Conservation (phyloP, 2,797 vertebrate genomes). For the Neoniphon sammara region DNA sequence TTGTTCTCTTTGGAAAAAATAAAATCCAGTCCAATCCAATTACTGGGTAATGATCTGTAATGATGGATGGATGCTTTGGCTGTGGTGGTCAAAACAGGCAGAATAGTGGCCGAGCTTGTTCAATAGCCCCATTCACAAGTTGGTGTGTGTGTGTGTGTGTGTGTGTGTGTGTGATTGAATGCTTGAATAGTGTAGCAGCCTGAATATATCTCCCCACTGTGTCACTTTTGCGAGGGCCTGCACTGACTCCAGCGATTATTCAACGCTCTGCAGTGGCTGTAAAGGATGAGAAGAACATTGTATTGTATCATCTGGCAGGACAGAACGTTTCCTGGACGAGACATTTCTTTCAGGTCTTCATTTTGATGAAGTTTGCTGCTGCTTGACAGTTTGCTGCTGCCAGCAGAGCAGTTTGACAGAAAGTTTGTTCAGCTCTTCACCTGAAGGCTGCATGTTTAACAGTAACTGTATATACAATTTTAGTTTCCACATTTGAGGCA, state of each 20-base stretch:
- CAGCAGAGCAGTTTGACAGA: no score
- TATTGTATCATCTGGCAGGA: neutral
- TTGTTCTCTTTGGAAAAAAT: neutral
- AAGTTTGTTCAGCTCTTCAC: no score
- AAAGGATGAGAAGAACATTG: neutral
- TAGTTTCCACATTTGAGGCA: no score
- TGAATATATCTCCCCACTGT: constrained; percentile 19
- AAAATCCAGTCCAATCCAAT: neutral
- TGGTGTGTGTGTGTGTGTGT: constrained; percentile 9
- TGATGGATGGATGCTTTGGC: constrained; percentile 6
- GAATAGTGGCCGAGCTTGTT: constrained; percentile 21
- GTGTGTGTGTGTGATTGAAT: constrained; percentile 30
- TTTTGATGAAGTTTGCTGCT: neutral
- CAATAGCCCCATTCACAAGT: constrained; percentile 38
- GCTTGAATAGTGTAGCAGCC: constrained; percentile 19
- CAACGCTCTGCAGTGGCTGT: neutral
- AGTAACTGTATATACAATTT: no score
- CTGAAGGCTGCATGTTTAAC: no score
- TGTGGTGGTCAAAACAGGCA: constrained; percentile 1
- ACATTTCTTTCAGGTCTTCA: constrained; percentile 15
- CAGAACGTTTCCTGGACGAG: constrained; percentile 5
- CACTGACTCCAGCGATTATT: constrained; percentile 7
- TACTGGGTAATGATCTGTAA: neutral
- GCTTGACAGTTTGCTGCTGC: neutral
- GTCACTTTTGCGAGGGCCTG: constrained; percentile 1